Evolutionary conservation across 92 coral and sea anemone genomes (phyloP).

Genomic region (Blastomussa wellsi): DNA sequence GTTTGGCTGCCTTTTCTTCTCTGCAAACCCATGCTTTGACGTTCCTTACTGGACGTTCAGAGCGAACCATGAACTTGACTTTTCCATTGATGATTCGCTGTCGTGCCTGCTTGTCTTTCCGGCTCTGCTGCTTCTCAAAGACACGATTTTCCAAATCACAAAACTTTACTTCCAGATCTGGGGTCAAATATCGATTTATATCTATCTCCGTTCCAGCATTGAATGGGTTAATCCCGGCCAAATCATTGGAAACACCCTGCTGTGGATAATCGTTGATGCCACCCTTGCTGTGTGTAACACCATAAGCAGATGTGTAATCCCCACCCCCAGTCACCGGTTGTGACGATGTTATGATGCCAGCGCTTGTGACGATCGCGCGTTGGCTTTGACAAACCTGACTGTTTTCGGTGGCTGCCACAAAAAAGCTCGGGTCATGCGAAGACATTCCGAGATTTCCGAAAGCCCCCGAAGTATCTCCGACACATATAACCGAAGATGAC

Average conservation of each 20-base stretch:
- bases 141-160: conserved; percentile 61
- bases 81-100: conserved; percentile 82
- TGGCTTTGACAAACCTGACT: background rate
- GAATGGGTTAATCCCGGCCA: conserved; percentile 26
- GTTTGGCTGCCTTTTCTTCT: conserved; percentile 66
- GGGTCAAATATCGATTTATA: conserved; percentile 29
- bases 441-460: background rate
- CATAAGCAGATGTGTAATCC: background rate
- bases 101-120: conserved; percentile 78
- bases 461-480: background rate
- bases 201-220: conserved; percentile 26
- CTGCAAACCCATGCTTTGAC: conserved; percentile 73
- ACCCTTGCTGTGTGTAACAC: background rate
- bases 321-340: background rate
- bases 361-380: background rate
- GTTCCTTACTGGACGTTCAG: conserved; percentile 49
- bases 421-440: background rate
- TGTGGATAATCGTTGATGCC: background rate
- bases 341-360: background rate
- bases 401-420: background rate
- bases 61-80: conserved; percentile 62
- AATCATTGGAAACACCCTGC: conserved; percentile 16
- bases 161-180: conserved; percentile 58
- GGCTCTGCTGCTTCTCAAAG: conserved; percentile 87
- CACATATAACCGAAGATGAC: background rate